phyloP scores from a whole-genome alignment of 1,140 invertebrate species.

The Cryptotermes secundus region DNA sequence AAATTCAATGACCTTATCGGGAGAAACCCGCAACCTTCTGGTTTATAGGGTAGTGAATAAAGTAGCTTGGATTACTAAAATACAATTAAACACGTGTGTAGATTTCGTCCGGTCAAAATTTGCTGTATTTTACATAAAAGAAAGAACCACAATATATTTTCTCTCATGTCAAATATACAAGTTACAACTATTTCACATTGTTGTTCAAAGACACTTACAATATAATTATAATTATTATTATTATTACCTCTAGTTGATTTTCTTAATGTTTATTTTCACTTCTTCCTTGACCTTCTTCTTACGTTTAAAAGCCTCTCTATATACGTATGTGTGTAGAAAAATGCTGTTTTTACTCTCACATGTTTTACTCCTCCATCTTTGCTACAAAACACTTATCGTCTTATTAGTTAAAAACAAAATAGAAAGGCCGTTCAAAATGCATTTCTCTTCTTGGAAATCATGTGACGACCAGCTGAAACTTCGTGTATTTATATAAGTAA shows the following conservation, averaged over 20 bases:
- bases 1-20: too few relatives aligned
- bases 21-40: too few relatives aligned
- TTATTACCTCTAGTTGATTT: not conserved
- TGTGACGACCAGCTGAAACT: not conserved
- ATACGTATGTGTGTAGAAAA: not conserved
- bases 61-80: not conserved
- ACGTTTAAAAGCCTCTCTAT: not conserved
- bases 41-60: too few relatives aligned
- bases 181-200: not conserved
- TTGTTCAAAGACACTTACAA: not conserved
- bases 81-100: not conserved
- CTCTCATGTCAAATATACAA: not conserved
- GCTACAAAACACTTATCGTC: not conserved
- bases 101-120: not conserved
- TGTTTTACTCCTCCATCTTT: not conserved
- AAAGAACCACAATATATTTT: conserved; percentile 15
- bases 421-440: not conserved
- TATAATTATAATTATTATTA: not conserved
- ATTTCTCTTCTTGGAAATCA: not conserved
- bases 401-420: not conserved
- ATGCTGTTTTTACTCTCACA: not conserved
- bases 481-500: not conserved
- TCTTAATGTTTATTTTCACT: not conserved
- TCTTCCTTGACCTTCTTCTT: not conserved
- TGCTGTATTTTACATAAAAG: conserved; percentile 10